A percentile compares a stretch with the other conserved stretches of the same genome.
Evolutionary conservation across 2,888 invertebrate genomes (phyloP).

Genomic region (Antitype chi): DNA sequence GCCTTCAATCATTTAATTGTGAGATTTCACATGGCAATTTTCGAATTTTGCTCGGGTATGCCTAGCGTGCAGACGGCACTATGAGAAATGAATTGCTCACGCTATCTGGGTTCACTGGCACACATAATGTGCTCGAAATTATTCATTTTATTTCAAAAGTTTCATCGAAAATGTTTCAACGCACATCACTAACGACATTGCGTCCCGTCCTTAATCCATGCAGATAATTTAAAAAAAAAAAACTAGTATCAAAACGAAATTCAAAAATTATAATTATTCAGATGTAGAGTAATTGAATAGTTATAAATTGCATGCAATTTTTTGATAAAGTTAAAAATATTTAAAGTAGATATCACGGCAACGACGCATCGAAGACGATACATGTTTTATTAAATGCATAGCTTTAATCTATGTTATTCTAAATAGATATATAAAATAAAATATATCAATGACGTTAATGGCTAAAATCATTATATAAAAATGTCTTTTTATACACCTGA

Average conservation of each 20-base stretch:
- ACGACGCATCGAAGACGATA: conserved; percentile 77
- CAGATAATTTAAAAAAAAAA: conserved; percentile 22
- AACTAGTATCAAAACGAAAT: conserved; percentile 16
- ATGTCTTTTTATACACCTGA: conserved; percentile 71
- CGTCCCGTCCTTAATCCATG: conserved; percentile 55
- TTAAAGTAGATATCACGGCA: conserved; percentile 67
- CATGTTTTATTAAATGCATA: conserved; percentile 72
- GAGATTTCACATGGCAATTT: conserved; percentile 71
- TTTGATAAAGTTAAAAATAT: conserved; percentile 50
- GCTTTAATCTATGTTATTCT: conserved; percentile 79
- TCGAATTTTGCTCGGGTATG: conserved; percentile 69
- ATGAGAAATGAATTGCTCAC: conserved; percentile 70
- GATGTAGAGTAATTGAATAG: conserved; percentile 13
- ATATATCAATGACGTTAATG: conserved; percentile 70
- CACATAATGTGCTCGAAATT: conserved; percentile 66
- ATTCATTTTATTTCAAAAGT: conserved; percentile 53
- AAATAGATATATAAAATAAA: conserved; percentile 71
- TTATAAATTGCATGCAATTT: conserved; percentile 56
- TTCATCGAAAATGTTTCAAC: conserved; percentile 28
- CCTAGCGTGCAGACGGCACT: conserved; percentile 67
- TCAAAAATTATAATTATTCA: conserved; percentile 8
- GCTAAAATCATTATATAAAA: conserved; percentile 66
- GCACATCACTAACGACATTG: conserved; percentile 36
- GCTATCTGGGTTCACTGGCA: conserved; percentile 70
- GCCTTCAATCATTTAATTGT: conserved; percentile 70